A percentile compares a stretch with the other conserved stretches of the same genome.
These are phyloP conservation scores for Eristalinus sepulchralis DNA, from an alignment of 2,888 invertebrate genomes.

Conservation along the genomic window DNA sequence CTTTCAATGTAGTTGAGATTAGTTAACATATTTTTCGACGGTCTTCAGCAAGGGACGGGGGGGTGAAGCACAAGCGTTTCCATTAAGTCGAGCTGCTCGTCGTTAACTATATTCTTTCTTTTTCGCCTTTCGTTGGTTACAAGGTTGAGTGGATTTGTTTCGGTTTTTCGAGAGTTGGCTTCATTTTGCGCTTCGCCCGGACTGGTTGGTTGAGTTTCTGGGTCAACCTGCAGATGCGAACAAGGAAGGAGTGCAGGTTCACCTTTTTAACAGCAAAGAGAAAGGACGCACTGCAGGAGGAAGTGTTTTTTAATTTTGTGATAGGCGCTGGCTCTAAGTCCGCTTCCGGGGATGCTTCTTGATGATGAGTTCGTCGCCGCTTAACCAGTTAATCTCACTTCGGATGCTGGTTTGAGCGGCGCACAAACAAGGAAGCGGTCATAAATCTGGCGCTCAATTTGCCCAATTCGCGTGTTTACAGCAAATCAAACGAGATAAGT, in stretches of 20 bases:
- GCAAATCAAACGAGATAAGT: not conserved
- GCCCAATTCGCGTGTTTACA: not conserved
- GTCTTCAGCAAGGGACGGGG: not conserved
- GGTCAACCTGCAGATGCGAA: not conserved
- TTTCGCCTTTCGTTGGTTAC: not conserved
- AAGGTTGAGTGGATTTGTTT: slow-evolving; percentile 16
- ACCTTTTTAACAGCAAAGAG: not conserved
- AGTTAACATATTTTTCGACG: slow-evolving; percentile 39
- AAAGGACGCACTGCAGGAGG: not conserved
- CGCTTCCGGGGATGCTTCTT: too few species aligned
- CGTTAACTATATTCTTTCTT: slow-evolving; percentile 4
- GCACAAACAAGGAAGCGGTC: not conserved
- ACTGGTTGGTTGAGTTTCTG: slow-evolving; percentile 1
- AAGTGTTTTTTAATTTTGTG: not conserved
- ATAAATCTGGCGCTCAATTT: not conserved
- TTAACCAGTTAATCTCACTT: too few species aligned
- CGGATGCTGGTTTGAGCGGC: too few species aligned
- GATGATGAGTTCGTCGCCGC: too few species aligned
- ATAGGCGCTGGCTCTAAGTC: not conserved
- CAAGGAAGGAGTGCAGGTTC: not conserved
- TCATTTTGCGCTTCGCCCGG: not conserved
- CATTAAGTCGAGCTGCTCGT: slow-evolving; percentile 15
- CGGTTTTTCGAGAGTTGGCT: slow-evolving; percentile 1
- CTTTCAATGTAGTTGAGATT: slow-evolving; percentile 45
- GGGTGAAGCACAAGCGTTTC: not conserved